These are phyloP conservation scores for Percopsis transmontana DNA, from an alignment of 2,113 vertebrate species.

Conservation along the genomic window DNA sequence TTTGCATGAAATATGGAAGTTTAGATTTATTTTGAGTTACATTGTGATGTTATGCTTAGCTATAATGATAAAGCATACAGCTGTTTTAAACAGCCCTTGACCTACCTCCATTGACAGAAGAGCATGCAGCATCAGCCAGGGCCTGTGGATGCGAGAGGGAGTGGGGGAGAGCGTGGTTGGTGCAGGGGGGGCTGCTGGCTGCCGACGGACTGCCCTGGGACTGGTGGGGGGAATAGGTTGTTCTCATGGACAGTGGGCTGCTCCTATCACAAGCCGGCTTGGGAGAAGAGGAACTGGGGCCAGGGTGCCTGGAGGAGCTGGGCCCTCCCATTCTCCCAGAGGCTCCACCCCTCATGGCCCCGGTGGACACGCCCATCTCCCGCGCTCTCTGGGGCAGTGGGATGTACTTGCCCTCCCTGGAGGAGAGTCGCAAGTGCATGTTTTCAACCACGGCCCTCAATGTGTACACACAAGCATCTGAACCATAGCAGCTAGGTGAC, in stretches of 20 bases:
- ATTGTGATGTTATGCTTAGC: too few species aligned
- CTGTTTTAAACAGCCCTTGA: too few species aligned
- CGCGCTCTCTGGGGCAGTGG: constrained; percentile 83
- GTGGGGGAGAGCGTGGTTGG: constrained; percentile 55
- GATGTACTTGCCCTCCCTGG: constrained; percentile 84
- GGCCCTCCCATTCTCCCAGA: constrained; percentile 51
- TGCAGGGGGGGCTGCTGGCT: constrained; percentile 48
- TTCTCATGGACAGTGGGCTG: constrained; percentile 65
- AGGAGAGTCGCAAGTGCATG: not conserved
- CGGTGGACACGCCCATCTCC: constrained; percentile 63
- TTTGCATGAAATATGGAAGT: too few species aligned
- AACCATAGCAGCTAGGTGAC: too few species aligned
- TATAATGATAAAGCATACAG: too few species aligned
- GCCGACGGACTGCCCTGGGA: constrained; percentile 71
- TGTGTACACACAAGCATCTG: not conserved
- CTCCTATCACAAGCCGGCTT: constrained; percentile 57
- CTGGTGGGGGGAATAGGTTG: constrained; percentile 71
- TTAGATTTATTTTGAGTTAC: too few species aligned
- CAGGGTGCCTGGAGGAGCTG: constrained; percentile 44
- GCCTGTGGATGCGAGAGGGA: constrained; percentile 63
- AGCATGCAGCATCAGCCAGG: constrained; percentile 42
- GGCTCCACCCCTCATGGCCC: constrained; percentile 57
- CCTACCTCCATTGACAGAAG: constrained; percentile 68
- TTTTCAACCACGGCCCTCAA: too few species aligned
- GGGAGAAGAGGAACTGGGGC: constrained; percentile 26